Conservation (phyloP, 2,113 vertebrate species). For the Sprattus sprattus region DNA sequence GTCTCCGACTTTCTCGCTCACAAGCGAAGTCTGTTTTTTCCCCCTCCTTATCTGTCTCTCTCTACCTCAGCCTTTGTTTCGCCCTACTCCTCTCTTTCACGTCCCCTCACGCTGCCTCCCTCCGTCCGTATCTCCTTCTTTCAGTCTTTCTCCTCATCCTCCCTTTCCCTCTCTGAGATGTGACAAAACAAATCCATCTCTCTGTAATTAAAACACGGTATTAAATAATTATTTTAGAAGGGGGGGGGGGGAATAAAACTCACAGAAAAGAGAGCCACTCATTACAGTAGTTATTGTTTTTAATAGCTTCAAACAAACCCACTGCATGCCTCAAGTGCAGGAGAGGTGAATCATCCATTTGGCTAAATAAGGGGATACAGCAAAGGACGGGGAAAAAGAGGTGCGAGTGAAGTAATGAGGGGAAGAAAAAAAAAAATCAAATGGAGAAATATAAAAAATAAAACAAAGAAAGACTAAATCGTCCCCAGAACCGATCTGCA, state of each 20-base stretch:
- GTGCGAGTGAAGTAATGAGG: neutral
- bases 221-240: conserved; percentile 32
- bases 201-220: conserved; percentile 31
- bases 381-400: neutral
- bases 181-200: neutral
- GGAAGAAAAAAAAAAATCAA: neutral
- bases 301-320: conserved; percentile 32
- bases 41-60: neutral
- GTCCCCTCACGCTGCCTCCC: neutral
- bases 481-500: conserved; percentile 20
- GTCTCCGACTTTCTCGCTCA: neutral
- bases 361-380: conserved; percentile 1
- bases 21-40: too few relatives aligned
- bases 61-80: neutral
- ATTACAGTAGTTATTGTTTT: conserved; percentile 32
- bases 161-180: neutral
- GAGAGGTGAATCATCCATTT: conserved; percentile 30
- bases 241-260: neutral
- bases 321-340: conserved; percentile 24
- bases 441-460: neutral
- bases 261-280: conserved; percentile 20
- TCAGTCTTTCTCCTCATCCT: too few relatives aligned
- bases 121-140: neutral
- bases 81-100: neutral
- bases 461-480: conserved; percentile 5